phyloP scores from a whole-genome alignment of 2,888 invertebrate species.

The Eudemis profundana region DNA sequence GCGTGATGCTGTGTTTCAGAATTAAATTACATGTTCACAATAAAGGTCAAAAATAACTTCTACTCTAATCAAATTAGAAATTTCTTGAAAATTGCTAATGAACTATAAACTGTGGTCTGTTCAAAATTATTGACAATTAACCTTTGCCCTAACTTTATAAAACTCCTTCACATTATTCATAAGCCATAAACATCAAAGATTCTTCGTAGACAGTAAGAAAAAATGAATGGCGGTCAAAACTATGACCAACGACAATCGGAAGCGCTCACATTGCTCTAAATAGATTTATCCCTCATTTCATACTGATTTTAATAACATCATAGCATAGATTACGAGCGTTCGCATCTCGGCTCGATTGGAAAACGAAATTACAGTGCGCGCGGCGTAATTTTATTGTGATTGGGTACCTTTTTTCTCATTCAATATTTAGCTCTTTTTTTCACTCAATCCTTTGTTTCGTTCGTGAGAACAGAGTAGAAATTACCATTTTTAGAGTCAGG shows the following conservation, averaged over 20 bases:
- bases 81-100: too few relatives aligned
- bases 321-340: slow-evolving; percentile 42
- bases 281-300: slow-evolving; percentile 37
- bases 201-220: not conserved
- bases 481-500: slow-evolving; percentile 84
- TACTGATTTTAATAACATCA: slow-evolving; percentile 43
- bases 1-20: too few relatives aligned
- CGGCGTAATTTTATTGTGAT: slow-evolving; percentile 74
- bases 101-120: too few relatives aligned
- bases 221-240: not conserved
- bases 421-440: slow-evolving; percentile 64
- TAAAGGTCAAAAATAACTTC: too few relatives aligned
- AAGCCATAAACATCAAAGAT: not conserved
- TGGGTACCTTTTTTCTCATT: slow-evolving; percentile 73
- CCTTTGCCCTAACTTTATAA: not conserved
- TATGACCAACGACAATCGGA: slow-evolving; percentile 23
- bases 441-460: slow-evolving; percentile 74
- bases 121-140: too few relatives aligned
- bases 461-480: slow-evolving; percentile 78
- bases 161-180: not conserved
- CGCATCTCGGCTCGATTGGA: slow-evolving; percentile 40
- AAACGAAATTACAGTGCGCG: slow-evolving; percentile 46
- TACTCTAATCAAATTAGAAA: too few relatives aligned
- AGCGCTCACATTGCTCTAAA: slow-evolving; percentile 28
- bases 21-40: too few relatives aligned